Evolutionary conservation across 2,888 invertebrate genomes (phyloP).

Genomic region (Tetropium fuscum): DNA sequence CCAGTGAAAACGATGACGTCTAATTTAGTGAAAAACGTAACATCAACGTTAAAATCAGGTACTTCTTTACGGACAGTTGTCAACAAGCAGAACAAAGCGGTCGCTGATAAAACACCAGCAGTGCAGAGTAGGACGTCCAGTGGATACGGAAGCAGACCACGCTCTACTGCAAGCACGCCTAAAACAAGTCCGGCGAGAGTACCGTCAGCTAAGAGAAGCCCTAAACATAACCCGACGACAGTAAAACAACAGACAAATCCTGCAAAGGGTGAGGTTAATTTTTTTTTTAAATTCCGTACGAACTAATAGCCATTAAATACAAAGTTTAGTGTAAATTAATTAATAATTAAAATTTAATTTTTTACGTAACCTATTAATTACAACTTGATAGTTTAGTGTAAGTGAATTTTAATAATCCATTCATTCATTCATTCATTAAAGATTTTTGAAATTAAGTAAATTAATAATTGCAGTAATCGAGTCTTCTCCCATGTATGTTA

Average conservation of each 20-base stretch:
- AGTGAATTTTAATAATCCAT: too few species aligned
- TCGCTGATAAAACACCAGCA: constrained; percentile 26
- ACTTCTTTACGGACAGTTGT: constrained; percentile 42
- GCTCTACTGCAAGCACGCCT: constrained; percentile 39
- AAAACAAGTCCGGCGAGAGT: constrained; percentile 47
- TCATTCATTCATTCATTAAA: too few species aligned
- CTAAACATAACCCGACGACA: constrained; percentile 39
- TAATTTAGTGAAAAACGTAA: constrained; percentile 61
- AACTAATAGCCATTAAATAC: too few species aligned
- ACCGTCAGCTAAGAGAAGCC: constrained; percentile 39
- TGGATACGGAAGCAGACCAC: constrained; percentile 47
- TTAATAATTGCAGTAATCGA: too few species aligned
- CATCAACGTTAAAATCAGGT: constrained; percentile 44
- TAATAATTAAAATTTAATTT: too few species aligned
- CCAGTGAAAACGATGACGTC: constrained; percentile 58
- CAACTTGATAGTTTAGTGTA: too few species aligned
- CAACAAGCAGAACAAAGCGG: constrained; percentile 34
- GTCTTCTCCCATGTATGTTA: too few species aligned
- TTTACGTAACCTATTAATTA: too few species aligned
- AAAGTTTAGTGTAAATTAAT: too few species aligned
- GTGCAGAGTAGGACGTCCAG: constrained; percentile 42
- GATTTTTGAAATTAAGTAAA: too few species aligned
- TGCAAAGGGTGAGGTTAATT: constrained; percentile 16
- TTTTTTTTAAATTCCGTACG: neutral
- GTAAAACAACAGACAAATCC: constrained; percentile 24